phyloP scores from a whole-genome alignment of 2,888 invertebrate genomes.

The Stenoptilia bipunctidactyla region DNA sequence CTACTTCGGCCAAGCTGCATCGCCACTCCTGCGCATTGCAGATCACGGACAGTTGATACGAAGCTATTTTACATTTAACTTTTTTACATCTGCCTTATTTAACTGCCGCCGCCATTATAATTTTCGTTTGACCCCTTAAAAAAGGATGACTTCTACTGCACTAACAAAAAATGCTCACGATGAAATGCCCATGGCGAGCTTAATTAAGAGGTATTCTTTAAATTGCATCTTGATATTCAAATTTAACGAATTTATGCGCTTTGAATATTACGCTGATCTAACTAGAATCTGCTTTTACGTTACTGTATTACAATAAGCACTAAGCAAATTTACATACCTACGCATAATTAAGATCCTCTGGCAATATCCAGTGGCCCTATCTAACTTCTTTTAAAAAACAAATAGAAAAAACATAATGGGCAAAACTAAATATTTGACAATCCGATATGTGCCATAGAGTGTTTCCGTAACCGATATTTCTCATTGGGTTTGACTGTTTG shows the following conservation, averaged over 20 bases:
- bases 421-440: slow-evolving; percentile 48
- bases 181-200: too few species aligned
- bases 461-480: slow-evolving; percentile 68
- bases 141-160: too few species aligned
- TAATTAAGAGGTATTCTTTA: too few species aligned
- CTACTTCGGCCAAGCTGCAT: slow-evolving; percentile 48
- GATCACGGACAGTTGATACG: slow-evolving; percentile 45
- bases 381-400: background rate
- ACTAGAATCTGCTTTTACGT: too few species aligned
- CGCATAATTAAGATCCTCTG: too few species aligned
- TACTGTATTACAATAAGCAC: too few species aligned
- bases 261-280: too few species aligned
- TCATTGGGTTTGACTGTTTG: slow-evolving; percentile 58
- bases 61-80: slow-evolving; percentile 38
- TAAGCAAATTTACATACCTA: too few species aligned
- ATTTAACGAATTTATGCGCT: too few species aligned
- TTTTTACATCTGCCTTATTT: slow-evolving; percentile 49
- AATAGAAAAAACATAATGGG: slow-evolving; percentile 25
- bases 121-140: background rate
- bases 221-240: too few species aligned
- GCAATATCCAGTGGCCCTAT: too few species aligned
- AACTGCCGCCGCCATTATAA: background rate
- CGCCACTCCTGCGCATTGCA: slow-evolving; percentile 43
- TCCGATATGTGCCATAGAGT: slow-evolving; percentile 47
- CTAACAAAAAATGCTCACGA: too few species aligned